A percentile compares a stretch with the other conserved stretches of the same genome.
Evolutionary conservation across 2,113 vertebrate species (phyloP).

Genomic region (Phyllostomus discolor): DNA sequence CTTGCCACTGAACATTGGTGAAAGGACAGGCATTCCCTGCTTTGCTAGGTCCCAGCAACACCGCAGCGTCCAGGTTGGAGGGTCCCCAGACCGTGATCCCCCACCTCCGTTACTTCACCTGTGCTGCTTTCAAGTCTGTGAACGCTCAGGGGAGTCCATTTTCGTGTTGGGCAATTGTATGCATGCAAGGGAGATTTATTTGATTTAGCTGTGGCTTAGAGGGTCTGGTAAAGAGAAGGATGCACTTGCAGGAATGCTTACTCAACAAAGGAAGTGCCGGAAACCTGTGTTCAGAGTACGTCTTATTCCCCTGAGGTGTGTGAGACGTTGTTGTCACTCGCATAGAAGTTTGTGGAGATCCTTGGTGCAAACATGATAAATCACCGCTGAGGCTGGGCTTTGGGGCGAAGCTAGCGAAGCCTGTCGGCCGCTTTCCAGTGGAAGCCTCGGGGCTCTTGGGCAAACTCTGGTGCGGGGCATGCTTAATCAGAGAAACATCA

Average conservation of each 20-base stretch:
- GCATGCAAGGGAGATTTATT: conserved; percentile 24
- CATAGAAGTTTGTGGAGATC: neutral
- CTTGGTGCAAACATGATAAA: neutral
- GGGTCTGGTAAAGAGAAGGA: conserved; percentile 4
- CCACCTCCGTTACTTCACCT: neutral
- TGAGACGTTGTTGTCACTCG: conserved; percentile 12
- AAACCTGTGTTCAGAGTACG: neutral
- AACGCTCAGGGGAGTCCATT: neutral
- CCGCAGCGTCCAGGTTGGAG: rapidly evolving
- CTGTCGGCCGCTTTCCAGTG: neutral
- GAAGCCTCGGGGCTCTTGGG: neutral
- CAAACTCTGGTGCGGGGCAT: neutral
- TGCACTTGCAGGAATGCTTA: conserved; percentile 1
- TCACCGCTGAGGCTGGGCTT: conserved; percentile 13
- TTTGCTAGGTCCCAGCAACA: neutral
- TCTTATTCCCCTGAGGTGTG: neutral
- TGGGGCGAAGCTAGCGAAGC: neutral
- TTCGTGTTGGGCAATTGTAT: neutral
- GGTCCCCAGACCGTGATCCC: neutral
- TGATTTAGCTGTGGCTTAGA: conserved; percentile 21
- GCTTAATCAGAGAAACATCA: conserved; percentile 41
- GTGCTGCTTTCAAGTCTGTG: neutral
- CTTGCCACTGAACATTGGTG: neutral
- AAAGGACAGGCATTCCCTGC: neutral
- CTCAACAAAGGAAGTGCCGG: neutral